Conservation (phyloP, 2,888 invertebrate genomes). For the Germaria angustata region DNA sequence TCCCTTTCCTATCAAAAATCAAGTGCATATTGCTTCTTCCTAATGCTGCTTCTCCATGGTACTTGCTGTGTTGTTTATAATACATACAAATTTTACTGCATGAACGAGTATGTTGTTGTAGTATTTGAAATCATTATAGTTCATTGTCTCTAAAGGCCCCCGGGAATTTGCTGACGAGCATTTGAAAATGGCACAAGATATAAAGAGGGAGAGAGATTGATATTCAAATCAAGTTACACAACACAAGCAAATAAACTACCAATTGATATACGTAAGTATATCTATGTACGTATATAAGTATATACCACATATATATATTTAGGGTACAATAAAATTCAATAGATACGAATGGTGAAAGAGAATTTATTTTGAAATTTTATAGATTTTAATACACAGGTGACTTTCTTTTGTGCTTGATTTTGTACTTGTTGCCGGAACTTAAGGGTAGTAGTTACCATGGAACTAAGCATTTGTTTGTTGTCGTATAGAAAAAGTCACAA, state of each 20-base stretch:
- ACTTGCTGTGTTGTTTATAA: neutral
- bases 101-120: constrained; percentile 5
- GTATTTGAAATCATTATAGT: constrained; percentile 61
- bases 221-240: constrained; percentile 53
- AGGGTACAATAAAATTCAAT: neutral
- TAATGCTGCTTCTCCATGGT: neutral
- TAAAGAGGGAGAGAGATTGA: constrained; percentile 1
- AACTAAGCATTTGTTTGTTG: constrained; percentile 13
- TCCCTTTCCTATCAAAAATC: neutral
- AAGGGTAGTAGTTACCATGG: constrained; percentile 23
- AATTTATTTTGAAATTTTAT: constrained; percentile 39
- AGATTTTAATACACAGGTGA: constrained; percentile 54
- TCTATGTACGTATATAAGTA: too few relatives aligned
- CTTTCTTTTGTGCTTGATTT: constrained; percentile 15
- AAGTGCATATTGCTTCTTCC: neutral
- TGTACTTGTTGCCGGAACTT: constrained; percentile 6
- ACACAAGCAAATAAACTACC: constrained; percentile 13
- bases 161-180: constrained; percentile 51
- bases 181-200: constrained; percentile 15
- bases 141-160: constrained; percentile 58
- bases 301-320: neutral
- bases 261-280: neutral
- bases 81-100: neutral
- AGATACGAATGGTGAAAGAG: neutral
- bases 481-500: constrained; percentile 9